Base-by-base conservation (phyloP, 1,140 invertebrate species). In the Globodera rostochiensis region DNA sequence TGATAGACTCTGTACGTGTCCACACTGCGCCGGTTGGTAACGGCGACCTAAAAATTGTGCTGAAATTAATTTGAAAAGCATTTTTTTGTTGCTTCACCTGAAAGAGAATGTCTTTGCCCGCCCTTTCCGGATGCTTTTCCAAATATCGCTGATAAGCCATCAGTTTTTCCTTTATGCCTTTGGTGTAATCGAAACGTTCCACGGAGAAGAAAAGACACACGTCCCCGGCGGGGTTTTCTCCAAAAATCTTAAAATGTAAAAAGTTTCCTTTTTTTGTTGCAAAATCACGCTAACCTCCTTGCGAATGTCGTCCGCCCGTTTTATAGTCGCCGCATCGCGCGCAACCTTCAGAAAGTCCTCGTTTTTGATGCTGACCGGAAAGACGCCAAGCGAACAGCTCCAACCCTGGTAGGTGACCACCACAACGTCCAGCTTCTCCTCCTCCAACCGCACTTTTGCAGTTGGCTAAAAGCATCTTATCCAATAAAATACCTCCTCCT, bases 1-100 rank as follows among this genome's bases (percentile, higher is more conserved):
- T 87, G 87, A 83, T 89, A 89, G n/a, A 87, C 84, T 50, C 88
- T 74, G 73, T 89, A 89, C 60, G 89, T 89, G 50, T 89, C 88
- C 19, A 89, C 88, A 50, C 87, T 83, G 6, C 88, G 82, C 15
- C 88, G 78, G 74, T 89, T 89, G 11, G 89, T 89, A 15, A 89
- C 88, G 7, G 88, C 88, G 46, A 87, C 84, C 79, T 85, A 73
- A 85, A 84, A 47, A 53, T 53, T 36, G 36, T 36, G 36, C 2
- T 3, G 2, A 36, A 36, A 36, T 3, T 36, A 36, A 53, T 53
- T 53, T 53, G 11, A 25, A 25, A 25, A 25, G 25, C 25, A 25
- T 0, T 25, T 53, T 53, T 53, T 53, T 53, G 50, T 1, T 9
- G 11, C 1, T 81, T 4, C 71, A 87, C 87, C 82, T 89, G 88